A percentile compares a stretch with the other conserved stretches of the same genome.
Evolutionary conservation across 2,797 vertebrate genomes (phyloP).

Genomic region (Scolopax bukidnonensis): DNA sequence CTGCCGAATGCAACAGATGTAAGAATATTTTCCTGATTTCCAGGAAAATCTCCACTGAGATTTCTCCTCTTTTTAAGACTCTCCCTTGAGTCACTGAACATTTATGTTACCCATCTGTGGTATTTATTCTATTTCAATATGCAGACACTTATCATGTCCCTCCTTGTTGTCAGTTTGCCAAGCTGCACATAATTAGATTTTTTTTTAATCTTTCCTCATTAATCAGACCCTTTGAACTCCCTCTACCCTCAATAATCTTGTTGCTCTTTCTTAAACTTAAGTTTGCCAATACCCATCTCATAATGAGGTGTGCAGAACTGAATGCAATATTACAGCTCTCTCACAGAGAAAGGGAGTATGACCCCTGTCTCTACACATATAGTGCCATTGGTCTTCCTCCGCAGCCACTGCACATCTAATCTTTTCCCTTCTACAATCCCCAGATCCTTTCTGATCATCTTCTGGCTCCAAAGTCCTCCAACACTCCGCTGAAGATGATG

Average conservation of each 20-base stretch:
- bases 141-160: neutral
- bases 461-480: neutral
- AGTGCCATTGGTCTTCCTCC: neutral
- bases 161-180: conserved; percentile 8
- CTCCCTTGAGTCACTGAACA: conserved; percentile 30
- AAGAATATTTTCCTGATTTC: neutral
- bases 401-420: neutral
- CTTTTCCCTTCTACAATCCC: neutral
- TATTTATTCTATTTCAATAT: conserved; percentile 32
- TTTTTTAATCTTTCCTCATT: neutral
- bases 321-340: neutral
- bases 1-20: conserved; percentile 10
- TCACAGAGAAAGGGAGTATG: neutral
- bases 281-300: neutral
- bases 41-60: neutral
- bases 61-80: conserved; percentile 22
- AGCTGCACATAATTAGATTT: conserved; percentile 35
- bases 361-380: neutral
- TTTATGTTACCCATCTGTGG: conserved; percentile 43
- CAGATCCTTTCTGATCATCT: neutral
- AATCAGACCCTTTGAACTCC: conserved; percentile 24
- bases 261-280: neutral
- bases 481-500: neutral
- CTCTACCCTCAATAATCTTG: neutral
- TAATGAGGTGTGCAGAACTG: neutral